These are phyloP conservation scores for Amorpha juglandis DNA, from an alignment of 2,888 invertebrate species.

Conservation along the genomic window DNA sequence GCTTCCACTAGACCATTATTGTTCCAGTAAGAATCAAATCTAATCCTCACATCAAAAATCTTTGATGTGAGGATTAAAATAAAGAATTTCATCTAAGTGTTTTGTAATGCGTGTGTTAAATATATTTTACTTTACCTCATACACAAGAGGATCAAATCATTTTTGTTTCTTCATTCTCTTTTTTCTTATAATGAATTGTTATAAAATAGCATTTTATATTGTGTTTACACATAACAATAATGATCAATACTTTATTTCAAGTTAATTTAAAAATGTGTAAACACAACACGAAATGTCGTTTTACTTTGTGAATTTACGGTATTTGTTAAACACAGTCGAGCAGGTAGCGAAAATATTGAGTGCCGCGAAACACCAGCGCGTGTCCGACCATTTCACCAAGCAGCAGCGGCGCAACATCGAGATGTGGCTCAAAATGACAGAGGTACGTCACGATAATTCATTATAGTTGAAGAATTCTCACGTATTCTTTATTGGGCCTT, in stretches of 20 bases:
- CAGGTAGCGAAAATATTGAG: conserved; percentile 98
- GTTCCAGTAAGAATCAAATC: too few relatives aligned
- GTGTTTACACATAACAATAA: not conserved
- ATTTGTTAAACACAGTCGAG: conserved; percentile 88
- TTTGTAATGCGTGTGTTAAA: too few relatives aligned
- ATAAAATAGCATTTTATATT: conserved; percentile 1
- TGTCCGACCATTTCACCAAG: conserved; percentile 99
- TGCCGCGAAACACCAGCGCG: conserved; percentile 97
- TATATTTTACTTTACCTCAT: too few relatives aligned
- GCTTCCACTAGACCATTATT: too few relatives aligned
- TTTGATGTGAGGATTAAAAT: too few relatives aligned
- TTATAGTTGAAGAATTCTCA: not conserved
- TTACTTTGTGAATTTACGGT: conserved; percentile 33
- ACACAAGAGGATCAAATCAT: too few relatives aligned
- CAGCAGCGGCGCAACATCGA: conserved; percentile 99
- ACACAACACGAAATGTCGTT: conserved; percentile 35
- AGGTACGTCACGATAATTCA: conserved; percentile 83
- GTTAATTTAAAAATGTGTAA: not conserved
- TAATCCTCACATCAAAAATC: too few relatives aligned
- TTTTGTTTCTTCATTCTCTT: too few relatives aligned
- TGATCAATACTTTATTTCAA: too few relatives aligned
- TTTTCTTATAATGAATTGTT: too few relatives aligned
- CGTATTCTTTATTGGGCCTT: too few relatives aligned
- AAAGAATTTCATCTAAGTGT: too few relatives aligned
- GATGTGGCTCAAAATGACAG: conserved; percentile 97